phyloP scores from a whole-genome alignment of 2,888 invertebrate genomes.

The Rotaria sp. region DNA sequence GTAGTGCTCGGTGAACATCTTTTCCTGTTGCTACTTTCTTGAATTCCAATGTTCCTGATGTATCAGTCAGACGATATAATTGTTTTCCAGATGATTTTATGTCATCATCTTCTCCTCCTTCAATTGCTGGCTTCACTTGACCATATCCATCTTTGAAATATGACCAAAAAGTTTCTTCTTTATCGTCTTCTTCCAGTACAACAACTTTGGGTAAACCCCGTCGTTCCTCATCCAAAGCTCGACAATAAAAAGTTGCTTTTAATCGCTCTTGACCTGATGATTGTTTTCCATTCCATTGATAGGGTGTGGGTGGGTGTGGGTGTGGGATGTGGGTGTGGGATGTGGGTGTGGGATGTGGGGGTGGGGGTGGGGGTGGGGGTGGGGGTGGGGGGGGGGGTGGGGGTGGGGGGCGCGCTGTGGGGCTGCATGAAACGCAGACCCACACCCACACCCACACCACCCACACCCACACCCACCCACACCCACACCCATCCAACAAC shows the following conservation, averaged over 20 bases:
- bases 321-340: no score
- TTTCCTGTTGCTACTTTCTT: background rate
- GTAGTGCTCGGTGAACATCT: background rate
- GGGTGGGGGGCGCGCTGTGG: no score
- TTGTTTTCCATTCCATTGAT: constrained; percentile 61
- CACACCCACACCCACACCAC: no score
- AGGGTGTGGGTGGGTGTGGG: no score
- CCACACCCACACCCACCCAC: no score
- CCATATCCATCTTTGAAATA: background rate
- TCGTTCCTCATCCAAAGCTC: background rate
- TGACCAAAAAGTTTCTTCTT: background rate
- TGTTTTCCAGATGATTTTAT: background rate
- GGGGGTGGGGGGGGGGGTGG: no score
- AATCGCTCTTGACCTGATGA: background rate
- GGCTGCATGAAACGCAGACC: no score
- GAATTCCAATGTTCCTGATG: constrained; percentile 46
- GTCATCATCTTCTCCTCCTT: background rate
- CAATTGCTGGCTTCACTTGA: background rate
- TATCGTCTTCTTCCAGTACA: background rate
- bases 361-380: no score
- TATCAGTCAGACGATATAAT: constrained; percentile 43
- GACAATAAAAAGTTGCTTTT: background rate
- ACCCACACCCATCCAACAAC: no score
- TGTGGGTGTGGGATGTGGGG: no score
- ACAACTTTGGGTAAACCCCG: background rate